phyloP scores from a whole-genome alignment of 2,113 vertebrate genomes.

The Chamaetylas fuelleborni region DNA sequence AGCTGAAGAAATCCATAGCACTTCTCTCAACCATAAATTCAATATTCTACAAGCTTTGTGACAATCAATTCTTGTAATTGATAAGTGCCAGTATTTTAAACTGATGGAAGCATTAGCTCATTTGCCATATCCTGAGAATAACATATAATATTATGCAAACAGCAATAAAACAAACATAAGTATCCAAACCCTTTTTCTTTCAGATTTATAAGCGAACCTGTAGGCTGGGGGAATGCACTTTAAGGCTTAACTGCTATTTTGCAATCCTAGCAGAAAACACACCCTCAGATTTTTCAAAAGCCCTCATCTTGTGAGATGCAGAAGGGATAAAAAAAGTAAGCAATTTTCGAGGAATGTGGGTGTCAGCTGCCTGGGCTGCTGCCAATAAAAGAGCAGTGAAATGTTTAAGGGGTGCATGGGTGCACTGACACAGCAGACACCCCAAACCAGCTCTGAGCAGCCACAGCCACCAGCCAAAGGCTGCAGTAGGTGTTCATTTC shows the following conservation, averaged over 20 bases:
- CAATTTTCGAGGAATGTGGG: background rate
- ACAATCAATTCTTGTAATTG: background rate
- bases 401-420: background rate
- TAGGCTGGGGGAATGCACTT: background rate
- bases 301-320: background rate
- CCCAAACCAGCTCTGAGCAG: background rate
- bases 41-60: background rate
- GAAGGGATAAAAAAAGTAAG: background rate
- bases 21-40: background rate
- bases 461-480: background rate
- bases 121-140: background rate
- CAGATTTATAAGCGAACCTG: background rate
- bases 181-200: background rate
- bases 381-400: slow-evolving; percentile 6
- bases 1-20: background rate
- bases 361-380: background rate
- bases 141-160: background rate
- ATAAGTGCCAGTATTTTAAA: background rate
- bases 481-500: background rate
- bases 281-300: background rate
- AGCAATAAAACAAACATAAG: background rate
- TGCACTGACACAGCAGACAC: background rate
- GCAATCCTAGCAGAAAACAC: background rate
- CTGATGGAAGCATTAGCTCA: background rate
- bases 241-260: background rate